phyloP scores from a whole-genome alignment of 2,113 vertebrate genomes.

The Macquaria australasica region DNA sequence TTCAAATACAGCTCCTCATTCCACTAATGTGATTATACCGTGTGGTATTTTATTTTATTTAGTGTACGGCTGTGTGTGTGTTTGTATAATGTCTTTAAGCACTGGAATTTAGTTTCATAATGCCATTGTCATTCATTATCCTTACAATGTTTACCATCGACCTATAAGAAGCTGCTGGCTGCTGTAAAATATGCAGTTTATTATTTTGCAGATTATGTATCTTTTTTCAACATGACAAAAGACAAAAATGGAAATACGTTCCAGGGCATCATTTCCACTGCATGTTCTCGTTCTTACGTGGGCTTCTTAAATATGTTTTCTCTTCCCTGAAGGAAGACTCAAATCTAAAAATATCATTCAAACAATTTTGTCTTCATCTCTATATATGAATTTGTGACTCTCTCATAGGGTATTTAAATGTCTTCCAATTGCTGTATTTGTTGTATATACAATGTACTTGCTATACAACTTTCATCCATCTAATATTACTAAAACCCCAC shows the following conservation, averaged over 20 bases:
- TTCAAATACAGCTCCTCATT: constrained; percentile 27
- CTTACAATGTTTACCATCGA: neutral
- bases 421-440: neutral
- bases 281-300: neutral
- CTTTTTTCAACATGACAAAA: neutral
- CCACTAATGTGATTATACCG: constrained; percentile 14
- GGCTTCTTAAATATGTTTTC: constrained; percentile 18
- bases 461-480: neutral
- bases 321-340: constrained; percentile 3
- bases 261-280: neutral
- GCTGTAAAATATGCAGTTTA: neutral
- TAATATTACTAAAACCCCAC: neutral
- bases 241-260: neutral
- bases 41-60: neutral
- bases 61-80: neutral
- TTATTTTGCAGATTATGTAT: neutral
- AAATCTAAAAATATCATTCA: constrained; percentile 37
- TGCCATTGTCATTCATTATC: neutral
- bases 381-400: neutral
- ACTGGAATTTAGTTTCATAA: constrained; percentile 7
- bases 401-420: neutral
- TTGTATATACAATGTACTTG: too few relatives aligned
- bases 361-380: neutral
- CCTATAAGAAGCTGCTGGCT: neutral
- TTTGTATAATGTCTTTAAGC: neutral